phyloP scores from a whole-genome alignment of 2,888 invertebrate genomes.

The Brachynemurus nebulosus region DNA sequence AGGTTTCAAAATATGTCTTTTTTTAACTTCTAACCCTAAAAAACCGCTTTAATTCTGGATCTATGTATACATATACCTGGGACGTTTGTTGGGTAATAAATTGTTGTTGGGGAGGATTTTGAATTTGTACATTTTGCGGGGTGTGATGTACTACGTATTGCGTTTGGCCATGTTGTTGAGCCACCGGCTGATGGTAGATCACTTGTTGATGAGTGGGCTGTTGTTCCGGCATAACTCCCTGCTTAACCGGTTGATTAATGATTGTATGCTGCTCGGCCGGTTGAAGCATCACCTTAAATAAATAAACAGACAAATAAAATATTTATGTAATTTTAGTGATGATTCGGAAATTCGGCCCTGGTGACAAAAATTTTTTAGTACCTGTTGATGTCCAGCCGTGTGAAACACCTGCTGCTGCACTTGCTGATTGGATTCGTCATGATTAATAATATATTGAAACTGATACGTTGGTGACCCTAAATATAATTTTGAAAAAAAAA shows the following conservation, averaged over 20 bases:
- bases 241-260: neutral
- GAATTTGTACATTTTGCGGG: neutral
- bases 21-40: neutral
- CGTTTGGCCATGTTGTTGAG: neutral
- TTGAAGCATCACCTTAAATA: constrained; percentile 8
- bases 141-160: neutral
- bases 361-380: neutral
- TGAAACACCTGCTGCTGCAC: neutral
- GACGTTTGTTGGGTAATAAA: neutral
- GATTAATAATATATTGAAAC: constrained; percentile 3
- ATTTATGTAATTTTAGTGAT: neutral
- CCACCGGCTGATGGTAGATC: neutral
- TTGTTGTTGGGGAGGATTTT: neutral
- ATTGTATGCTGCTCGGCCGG: constrained; percentile 6
- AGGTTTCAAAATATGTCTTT: no score
- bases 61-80: constrained; percentile 1
- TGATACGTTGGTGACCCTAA: constrained; percentile 4
- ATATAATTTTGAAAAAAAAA: neutral
- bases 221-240: neutral
- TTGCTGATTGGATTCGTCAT: constrained; percentile 5
- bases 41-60: no score
- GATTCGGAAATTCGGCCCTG: neutral
- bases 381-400: neutral
- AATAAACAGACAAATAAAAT: neutral
- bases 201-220: neutral